Percentiles rank a stretch among this genome's conserved stretches.
Conservation (phyloP, 1,140 invertebrate species). For the Rhizoglyphus robini region DNA sequence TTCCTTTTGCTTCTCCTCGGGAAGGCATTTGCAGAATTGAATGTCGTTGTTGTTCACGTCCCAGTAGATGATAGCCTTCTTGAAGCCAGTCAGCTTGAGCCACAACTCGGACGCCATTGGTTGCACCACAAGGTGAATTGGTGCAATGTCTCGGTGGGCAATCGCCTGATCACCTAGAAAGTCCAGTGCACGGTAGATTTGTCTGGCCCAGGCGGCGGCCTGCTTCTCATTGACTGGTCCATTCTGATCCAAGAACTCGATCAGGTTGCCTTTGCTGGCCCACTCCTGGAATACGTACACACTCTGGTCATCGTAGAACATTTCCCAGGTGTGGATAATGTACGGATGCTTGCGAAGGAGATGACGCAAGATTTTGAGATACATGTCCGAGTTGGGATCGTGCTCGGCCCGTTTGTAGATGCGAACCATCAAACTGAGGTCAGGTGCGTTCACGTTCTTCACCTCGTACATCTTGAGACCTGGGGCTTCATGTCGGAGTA, state of each 20-base stretch:
- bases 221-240: background rate
- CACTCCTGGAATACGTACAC: conserved; percentile 13
- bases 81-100: conserved; percentile 15
- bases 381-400: background rate
- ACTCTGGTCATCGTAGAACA: conserved; percentile 5
- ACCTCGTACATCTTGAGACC: background rate
- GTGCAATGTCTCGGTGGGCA: too few relatives aligned
- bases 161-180: conserved; percentile 2
- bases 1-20: too few relatives aligned
- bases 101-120: background rate
- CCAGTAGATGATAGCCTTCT: conserved; percentile 3
- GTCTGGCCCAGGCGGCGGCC: too few relatives aligned
- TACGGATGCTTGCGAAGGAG: conserved; percentile 6
- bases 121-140: background rate
- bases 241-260: background rate
- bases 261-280: background rate
- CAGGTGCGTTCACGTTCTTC: background rate
- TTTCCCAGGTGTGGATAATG: too few relatives aligned
- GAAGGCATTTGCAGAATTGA: background rate
- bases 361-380: conserved; percentile 8
- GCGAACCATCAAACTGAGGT: too few relatives aligned
- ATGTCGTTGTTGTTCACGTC: background rate
- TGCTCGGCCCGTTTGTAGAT: background rate
- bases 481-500: background rate
- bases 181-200: conserved; percentile 4